phyloP scores from a whole-genome alignment of 2,113 vertebrate species.

The Acanthisitta chloris region DNA sequence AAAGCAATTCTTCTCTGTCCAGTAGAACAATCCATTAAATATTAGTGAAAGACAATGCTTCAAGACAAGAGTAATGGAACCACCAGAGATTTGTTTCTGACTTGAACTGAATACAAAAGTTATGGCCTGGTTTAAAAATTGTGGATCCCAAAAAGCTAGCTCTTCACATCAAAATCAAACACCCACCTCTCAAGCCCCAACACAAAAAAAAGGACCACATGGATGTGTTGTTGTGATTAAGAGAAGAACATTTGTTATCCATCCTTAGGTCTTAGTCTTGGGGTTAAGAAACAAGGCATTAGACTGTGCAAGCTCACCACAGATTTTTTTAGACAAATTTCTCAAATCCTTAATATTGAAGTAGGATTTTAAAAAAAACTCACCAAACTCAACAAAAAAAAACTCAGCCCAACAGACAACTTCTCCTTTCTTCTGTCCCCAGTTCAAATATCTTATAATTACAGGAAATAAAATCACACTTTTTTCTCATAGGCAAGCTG shows the following conservation, averaged over 20 bases:
- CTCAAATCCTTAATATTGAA: not conserved
- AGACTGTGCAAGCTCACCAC: not conserved
- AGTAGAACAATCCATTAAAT: not conserved
- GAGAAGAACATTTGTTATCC: not conserved
- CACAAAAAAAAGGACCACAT: fast-evolving
- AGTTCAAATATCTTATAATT: not conserved
- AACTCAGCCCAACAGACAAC: not conserved
- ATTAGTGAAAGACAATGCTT: not conserved
- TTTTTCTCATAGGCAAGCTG: not conserved
- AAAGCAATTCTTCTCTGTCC: not conserved
- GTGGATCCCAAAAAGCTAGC: not conserved
- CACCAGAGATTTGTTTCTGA: not conserved
- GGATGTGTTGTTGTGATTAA: not conserved
- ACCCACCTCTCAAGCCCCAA: not conserved
- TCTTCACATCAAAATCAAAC: not conserved
- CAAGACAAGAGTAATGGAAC: not conserved
- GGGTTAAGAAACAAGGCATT: not conserved
- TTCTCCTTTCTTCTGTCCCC: not conserved
- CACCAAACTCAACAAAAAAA: fast-evolving
- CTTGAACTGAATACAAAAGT: not conserved
- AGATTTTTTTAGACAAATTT: not conserved
- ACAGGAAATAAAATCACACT: not conserved
- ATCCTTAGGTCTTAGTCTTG: not conserved
- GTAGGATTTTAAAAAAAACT: not conserved
- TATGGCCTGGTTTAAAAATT: not conserved